Evolutionary conservation across 2,113 vertebrate genomes (phyloP).

Genomic region (Muntiacus muntjak): DNA sequence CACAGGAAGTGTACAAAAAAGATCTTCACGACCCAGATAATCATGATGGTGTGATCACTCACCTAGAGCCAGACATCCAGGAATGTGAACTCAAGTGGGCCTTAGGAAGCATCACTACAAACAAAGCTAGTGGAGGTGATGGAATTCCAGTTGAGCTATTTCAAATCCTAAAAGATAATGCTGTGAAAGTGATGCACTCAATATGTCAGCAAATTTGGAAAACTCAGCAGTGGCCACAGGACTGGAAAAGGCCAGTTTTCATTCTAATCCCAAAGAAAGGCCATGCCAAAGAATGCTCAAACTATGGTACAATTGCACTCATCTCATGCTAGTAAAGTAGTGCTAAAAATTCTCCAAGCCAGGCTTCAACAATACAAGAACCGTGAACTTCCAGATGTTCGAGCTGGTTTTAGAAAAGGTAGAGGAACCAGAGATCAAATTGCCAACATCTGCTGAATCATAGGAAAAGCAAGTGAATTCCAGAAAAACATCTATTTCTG

Average conservation of each 20-base stretch:
- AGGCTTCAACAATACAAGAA: not conserved
- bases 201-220: not conserved
- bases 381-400: not conserved
- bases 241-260: not conserved
- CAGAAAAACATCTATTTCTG: not conserved
- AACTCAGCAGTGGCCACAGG: not conserved
- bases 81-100: not conserved
- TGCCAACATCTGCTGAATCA: not conserved
- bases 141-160: not conserved
- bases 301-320: not conserved
- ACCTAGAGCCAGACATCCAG: not conserved
- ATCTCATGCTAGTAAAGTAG: not conserved
- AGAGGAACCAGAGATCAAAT: not conserved
- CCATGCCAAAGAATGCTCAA: not conserved
- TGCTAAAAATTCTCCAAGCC: not conserved
- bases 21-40: not conserved
- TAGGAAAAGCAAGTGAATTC: rapidly evolving
- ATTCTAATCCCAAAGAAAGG: not conserved
- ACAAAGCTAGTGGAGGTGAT: not conserved
- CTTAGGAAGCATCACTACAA: not conserved
- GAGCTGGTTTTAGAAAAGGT: not conserved
- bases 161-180: not conserved
- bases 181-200: not conserved
- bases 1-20: not conserved
- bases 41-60: not conserved